A percentile compares a stretch with the other conserved stretches of the same genome.
Evolutionary conservation across 2,797 vertebrate species (phyloP).

Genomic region (Psittacula echo): DNA sequence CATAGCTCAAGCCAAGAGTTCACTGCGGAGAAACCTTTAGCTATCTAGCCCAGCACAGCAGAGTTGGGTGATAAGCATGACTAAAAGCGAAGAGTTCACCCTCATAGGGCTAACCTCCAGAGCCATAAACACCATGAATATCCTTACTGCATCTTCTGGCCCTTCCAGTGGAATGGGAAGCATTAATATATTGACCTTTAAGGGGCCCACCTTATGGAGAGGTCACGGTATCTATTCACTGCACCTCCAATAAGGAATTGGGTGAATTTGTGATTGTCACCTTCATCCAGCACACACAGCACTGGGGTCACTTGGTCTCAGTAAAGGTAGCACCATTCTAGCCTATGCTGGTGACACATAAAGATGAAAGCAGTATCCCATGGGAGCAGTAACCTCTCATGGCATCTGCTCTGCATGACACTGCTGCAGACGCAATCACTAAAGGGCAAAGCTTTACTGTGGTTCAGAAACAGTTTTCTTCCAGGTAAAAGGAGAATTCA

Average conservation of each 20-base stretch:
- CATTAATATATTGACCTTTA: not conserved
- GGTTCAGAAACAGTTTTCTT: not conserved
- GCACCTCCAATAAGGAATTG: not conserved
- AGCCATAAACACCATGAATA: not conserved
- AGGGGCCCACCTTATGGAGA: rapidly evolving
- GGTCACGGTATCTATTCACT: rapidly evolving
- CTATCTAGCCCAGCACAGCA: not conserved
- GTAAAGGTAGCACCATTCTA: not conserved
- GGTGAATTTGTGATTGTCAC: not conserved
- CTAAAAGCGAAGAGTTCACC: not conserved
- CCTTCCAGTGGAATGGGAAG: not conserved
- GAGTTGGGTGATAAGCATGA: not conserved
- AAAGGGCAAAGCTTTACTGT: not conserved
- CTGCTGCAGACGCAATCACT: rapidly evolving
- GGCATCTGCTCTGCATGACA: not conserved
- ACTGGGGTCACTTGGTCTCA: not conserved
- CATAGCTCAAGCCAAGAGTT: not conserved
- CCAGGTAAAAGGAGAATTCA: not conserved
- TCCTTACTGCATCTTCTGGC: not conserved
- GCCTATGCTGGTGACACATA: not conserved
- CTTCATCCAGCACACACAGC: not conserved
- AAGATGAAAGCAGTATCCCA: not conserved
- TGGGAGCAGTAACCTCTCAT: not conserved
- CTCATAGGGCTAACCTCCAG: not conserved
- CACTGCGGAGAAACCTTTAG: not conserved